phyloP scores from a whole-genome alignment of 2,113 vertebrate species.

The Puffinus mauretanicus region DNA sequence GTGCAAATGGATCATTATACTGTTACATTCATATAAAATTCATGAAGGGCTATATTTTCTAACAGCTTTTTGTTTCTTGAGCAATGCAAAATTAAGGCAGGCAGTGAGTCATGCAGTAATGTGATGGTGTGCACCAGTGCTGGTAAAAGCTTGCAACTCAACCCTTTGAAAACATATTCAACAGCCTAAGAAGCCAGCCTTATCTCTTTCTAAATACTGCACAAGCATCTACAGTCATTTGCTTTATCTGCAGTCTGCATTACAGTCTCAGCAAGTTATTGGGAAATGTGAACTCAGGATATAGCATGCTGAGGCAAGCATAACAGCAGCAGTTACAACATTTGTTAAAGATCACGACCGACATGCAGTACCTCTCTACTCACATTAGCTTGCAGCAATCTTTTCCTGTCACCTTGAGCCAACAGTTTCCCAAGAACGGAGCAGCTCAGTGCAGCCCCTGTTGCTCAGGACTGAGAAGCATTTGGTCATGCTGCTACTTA shows the following conservation, averaged over 20 bases:
- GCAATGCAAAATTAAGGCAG: background rate
- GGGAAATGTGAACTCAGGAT: background rate
- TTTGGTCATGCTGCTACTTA: background rate
- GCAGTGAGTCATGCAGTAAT: constrained; percentile 5
- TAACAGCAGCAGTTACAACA: background rate
- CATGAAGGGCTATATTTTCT: background rate
- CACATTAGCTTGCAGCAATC: background rate
- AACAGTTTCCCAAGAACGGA: background rate
- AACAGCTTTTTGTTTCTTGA: background rate
- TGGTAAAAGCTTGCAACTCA: background rate
- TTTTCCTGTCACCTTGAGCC: background rate
- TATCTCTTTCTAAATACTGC: background rate
- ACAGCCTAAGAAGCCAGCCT: background rate
- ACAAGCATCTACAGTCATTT: background rate
- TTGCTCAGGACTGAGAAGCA: background rate
- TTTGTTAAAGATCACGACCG: background rate
- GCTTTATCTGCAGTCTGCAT: background rate
- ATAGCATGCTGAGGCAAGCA: background rate
- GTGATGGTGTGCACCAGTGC: background rate
- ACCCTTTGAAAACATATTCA: background rate
- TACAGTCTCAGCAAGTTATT: background rate
- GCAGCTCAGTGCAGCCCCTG: background rate
- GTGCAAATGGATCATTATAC: background rate
- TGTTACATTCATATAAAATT: background rate
- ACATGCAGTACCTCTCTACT: background rate